These are phyloP conservation scores for Rhagoletis pomonella DNA, from an alignment of 1,140 invertebrate species.

Conservation along the genomic window DNA sequence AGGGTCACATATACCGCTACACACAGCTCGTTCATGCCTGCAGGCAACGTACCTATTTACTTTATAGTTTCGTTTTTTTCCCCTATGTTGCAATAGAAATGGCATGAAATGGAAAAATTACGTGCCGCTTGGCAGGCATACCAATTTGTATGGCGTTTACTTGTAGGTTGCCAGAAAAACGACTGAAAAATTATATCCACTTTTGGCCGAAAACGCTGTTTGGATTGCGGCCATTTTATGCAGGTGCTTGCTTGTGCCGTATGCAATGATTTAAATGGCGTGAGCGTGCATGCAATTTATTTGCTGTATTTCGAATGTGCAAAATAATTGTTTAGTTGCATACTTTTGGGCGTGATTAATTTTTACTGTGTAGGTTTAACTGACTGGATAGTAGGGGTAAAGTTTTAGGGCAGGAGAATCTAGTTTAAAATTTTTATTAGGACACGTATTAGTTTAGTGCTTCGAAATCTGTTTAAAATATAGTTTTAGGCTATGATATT, in stretches of 20 bases:
- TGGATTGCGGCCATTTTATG: neutral
- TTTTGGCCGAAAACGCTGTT: neutral
- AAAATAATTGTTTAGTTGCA: neutral
- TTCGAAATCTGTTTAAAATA: too few species aligned
- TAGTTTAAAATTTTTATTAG: too few species aligned
- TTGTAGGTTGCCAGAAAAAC: neutral
- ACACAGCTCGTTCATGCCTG: neutral
- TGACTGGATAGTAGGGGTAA: too few species aligned
- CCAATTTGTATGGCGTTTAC: neutral
- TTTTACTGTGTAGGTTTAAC: neutral
- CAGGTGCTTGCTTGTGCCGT: neutral
- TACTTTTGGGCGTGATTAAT: neutral
- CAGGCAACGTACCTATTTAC: neutral
- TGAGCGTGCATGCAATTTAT: neutral
- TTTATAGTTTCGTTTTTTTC: neutral
- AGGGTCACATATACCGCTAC: conserved; percentile 8
- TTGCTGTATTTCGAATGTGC: neutral
- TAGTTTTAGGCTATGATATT: too few species aligned
- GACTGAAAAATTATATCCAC: neutral
- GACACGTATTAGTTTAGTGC: too few species aligned
- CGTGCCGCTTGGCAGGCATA: neutral
- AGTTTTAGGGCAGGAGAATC: too few species aligned
- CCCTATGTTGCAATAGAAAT: neutral
- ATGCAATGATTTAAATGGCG: conserved; percentile 5
- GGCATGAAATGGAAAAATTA: conserved; percentile 46